Conservation (phyloP, 2,113 vertebrate species). For the Atrichornis clamosus region DNA sequence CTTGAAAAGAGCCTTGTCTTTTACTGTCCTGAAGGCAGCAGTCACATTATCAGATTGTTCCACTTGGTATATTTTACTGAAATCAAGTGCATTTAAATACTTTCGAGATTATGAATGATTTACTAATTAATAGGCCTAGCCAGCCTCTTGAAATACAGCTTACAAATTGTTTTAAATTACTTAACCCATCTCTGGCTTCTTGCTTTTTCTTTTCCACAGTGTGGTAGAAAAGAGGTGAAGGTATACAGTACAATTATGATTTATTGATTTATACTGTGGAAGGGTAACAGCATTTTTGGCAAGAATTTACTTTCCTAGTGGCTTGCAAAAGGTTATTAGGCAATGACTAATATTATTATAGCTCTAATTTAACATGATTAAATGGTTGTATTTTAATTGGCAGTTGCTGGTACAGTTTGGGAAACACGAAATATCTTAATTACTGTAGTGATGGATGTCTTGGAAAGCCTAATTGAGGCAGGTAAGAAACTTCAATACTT, state of each 20-base stretch:
- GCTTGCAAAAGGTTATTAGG: conserved; percentile 1
- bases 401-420: not conserved
- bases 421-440: not conserved
- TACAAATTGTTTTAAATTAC: not conserved
- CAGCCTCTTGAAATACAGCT: not conserved
- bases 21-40: not conserved
- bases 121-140: conserved; percentile 3
- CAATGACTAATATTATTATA: conserved; percentile 38
- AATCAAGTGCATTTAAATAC: not conserved
- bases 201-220: not conserved
- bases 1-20: not conserved
- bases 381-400: conserved; percentile 17
- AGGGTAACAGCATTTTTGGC: conserved; percentile 23
- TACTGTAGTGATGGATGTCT: not conserved
- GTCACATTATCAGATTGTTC: not conserved
- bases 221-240: not conserved
- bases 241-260: not conserved
- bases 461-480: not conserved
- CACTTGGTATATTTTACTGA: not conserved
- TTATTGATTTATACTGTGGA: conserved; percentile 30
- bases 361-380: conserved; percentile 28
- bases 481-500: not conserved
- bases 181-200: not conserved
- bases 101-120: not conserved
- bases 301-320: not conserved